phyloP scores from a whole-genome alignment of 2,888 invertebrate species.

The Crepidodera aurea region DNA sequence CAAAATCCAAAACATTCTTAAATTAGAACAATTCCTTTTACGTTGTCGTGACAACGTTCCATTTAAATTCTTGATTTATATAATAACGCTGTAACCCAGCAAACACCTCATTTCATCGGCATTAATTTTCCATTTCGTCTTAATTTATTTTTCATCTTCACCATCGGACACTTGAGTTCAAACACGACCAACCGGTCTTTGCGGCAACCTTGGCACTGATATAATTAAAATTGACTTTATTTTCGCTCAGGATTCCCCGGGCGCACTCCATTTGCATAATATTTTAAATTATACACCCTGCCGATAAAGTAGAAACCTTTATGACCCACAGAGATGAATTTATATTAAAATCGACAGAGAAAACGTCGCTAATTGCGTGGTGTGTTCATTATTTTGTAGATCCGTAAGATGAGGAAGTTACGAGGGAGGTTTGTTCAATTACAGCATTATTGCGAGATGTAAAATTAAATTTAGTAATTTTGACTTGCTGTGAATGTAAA shows the following conservation, averaged over 20 bases:
- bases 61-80: conserved; percentile 24
- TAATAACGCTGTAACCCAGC: conserved; percentile 10
- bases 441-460: too few species aligned
- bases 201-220: conserved; percentile 27
- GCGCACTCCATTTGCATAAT: conserved; percentile 46
- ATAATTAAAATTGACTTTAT: conserved; percentile 55
- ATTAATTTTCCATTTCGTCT: conserved; percentile 22
- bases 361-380: conserved; percentile 22
- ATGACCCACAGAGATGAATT: conserved; percentile 38
- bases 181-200: conserved; percentile 5
- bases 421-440: too few species aligned
- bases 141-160: conserved; percentile 25
- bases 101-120: conserved; percentile 23
- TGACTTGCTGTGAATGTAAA: too few species aligned
- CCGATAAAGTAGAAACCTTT: conserved; percentile 38
- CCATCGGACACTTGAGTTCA: conserved; percentile 13
- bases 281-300: conserved; percentile 41
- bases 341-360: conserved; percentile 25
- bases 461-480: too few species aligned
- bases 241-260: conserved; percentile 51
- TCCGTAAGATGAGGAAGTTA: neutral
- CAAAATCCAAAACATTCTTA: too few species aligned
- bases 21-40: neutral
- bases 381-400: conserved; percentile 24
- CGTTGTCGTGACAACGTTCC: conserved; percentile 7